Evolutionary conservation across 2,797 vertebrate genomes (phyloP).

Genomic region (Rhyacichthys aspro): DNA sequence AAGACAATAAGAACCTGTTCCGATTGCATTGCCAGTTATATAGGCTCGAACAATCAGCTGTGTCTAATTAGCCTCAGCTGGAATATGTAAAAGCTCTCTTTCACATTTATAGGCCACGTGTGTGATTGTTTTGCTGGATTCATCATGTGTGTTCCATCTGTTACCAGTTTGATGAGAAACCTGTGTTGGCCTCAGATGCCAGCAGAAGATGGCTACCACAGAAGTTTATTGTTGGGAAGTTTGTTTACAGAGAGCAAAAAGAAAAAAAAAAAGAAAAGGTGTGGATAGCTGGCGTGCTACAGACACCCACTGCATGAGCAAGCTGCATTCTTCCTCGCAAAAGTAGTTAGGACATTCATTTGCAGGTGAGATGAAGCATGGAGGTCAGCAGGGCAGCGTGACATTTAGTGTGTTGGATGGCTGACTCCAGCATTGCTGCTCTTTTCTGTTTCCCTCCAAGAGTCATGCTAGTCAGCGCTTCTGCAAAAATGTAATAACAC

Average conservation of each 20-base stretch:
- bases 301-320: constrained; percentile 21
- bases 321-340: not conserved
- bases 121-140: constrained; percentile 17
- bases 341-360: constrained; percentile 40
- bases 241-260: constrained; percentile 24
- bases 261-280: too few species aligned
- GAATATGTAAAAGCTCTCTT: constrained; percentile 41
- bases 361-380: constrained; percentile 49
- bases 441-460: constrained; percentile 11
- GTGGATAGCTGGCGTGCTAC: constrained; percentile 13
- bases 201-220: not conserved
- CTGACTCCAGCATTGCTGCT: constrained; percentile 36
- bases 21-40: constrained; percentile 3
- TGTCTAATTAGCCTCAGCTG: constrained; percentile 25
- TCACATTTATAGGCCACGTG: constrained; percentile 40
- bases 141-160: constrained; percentile 35
- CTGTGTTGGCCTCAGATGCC: constrained; percentile 1
- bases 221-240: not conserved
- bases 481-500: constrained; percentile 46
- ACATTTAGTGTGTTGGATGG: constrained; percentile 38
- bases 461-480: constrained; percentile 34
- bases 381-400: constrained; percentile 41
- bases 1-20: constrained; percentile 2
- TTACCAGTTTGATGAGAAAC: constrained; percentile 22
- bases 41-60: constrained; percentile 19